A percentile compares a stretch with the other conserved stretches of the same genome.
phyloP scores from a whole-genome alignment of 23 tunicate species.

The Botrylloides violaceus region DNA sequence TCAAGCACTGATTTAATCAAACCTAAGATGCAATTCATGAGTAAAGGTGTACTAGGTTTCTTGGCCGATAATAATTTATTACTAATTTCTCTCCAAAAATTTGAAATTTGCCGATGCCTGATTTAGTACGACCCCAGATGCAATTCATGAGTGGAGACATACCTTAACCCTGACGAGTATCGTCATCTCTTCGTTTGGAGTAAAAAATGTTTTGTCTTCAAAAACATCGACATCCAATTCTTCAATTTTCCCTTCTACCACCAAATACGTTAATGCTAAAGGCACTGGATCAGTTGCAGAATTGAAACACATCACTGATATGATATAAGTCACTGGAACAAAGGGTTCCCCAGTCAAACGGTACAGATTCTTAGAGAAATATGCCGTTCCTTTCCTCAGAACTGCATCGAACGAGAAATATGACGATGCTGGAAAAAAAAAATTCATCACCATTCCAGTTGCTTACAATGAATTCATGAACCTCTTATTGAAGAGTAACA shows the following conservation, averaged over 20 bases:
- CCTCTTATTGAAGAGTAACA: neutral
- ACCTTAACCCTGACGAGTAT: neutral
- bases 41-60: too few species aligned
- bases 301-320: slow-evolving; percentile 50
- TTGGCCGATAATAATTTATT: too few species aligned
- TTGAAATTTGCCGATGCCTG: too few species aligned
- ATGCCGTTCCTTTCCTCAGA: slow-evolving; percentile 38
- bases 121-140: too few species aligned
- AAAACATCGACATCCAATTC: slow-evolving; percentile 1
- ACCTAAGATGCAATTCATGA: too few species aligned
- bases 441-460: too few species aligned
- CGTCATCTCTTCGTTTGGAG: slow-evolving; percentile 25
- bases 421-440: slow-evolving; percentile 22
- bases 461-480: too few species aligned
- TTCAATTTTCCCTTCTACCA: slow-evolving; percentile 29
- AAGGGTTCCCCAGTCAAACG: neutral
- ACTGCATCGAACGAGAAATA: slow-evolving; percentile 22
- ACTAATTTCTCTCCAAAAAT: too few species aligned
- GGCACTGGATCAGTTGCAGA: slow-evolving; percentile 31
- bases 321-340: slow-evolving; percentile 17
- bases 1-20: too few species aligned
- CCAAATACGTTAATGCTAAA: slow-evolving; percentile 19
- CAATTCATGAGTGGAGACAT: too few species aligned
- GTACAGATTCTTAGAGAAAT: slow-evolving; percentile 18
- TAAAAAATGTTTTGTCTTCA: neutral